A percentile compares a stretch with the other conserved stretches of the same genome.
Evolutionary conservation across 2,888 invertebrate species (phyloP).

Genomic region (Chrysomela aeneicollis): DNA sequence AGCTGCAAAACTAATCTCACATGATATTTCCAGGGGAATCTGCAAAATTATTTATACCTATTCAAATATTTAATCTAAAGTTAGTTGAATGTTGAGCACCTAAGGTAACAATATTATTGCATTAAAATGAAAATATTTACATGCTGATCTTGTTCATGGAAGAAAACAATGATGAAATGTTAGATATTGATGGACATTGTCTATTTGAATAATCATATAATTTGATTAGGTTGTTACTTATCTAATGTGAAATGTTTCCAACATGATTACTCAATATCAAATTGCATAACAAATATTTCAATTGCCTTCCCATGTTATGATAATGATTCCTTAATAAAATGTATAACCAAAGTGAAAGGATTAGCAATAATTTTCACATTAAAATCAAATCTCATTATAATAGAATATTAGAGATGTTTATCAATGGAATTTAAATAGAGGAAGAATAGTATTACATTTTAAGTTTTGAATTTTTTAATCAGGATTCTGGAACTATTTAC

Average conservation of each 20-base stretch:
- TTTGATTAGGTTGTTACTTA: not conserved
- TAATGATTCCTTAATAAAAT: not conserved
- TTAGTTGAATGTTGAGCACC: not conserved
- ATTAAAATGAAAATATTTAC: not conserved
- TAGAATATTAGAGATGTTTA: not conserved
- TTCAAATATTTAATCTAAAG: not conserved
- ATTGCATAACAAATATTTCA: not conserved
- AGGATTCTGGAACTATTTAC: no score
- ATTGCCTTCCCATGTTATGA: not conserved
- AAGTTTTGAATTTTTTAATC: no score
- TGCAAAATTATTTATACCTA: no score
- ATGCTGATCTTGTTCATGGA: not conserved
- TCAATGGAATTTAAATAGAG: no score
- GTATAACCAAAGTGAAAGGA: not conserved
- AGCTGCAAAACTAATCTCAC: not conserved
- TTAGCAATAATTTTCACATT: not conserved
- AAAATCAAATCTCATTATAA: not conserved
- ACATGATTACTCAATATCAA: constrained; percentile 2
- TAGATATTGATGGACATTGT: not conserved
- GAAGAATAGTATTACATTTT: no score
- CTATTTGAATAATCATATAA: not conserved
- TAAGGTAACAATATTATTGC: not conserved
- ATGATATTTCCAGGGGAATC: no score
- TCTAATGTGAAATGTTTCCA: not conserved
- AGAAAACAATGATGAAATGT: no score